Base-by-base conservation (phyloP, 2,888 invertebrate genomes). In the Thereva unica region DNA sequence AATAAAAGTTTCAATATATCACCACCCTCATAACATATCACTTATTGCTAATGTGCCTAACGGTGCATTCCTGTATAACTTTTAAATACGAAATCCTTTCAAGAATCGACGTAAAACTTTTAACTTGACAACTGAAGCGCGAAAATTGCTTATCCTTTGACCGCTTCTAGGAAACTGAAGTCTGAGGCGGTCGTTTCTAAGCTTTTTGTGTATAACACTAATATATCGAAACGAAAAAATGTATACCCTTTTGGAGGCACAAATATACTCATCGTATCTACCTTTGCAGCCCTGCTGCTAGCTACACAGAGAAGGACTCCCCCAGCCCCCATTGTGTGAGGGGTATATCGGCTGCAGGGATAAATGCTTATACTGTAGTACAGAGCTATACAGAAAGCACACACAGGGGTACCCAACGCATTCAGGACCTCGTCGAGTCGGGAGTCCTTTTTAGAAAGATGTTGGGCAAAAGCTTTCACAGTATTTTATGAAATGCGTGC, bases 121-220 rank as follows among this genome's bases (percentile, higher is more conserved):
- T 12, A 23, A 23, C 47, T 44, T 44, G 40, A 41, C 23, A 64
- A 69, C 53, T 67, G 41, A 42, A 67, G 66, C 57, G 65, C 59
- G 44, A 67, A 69, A 54, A 71, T 42, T 71, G 68, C 68, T 71
- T 69, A 69, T 69, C 67, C 70, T 69, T 66, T 66, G 71, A 70
- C 71, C 69, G 73, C 34, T 63, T 61, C 52, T 68, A 44, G 10
- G 54, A 61, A 72, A 73, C 69, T 69, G 67, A 71, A 66, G 67
- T 67, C 69, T 67, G 69, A 72, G 72, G 72, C 69, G 71, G 70
- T 71, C 71, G 69, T 67, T 71, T 59, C 63, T 68, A 70, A 71
- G 71, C 71, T 72, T 72, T 71, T 71, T 69, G 67, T 69, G 66
- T 67, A 68, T 70, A 37, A n/a, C 37, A 34, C 10, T 10, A 35